Conservation (phyloP, 2,113 vertebrate genomes). For the Rhabdomys dilectus region DNA sequence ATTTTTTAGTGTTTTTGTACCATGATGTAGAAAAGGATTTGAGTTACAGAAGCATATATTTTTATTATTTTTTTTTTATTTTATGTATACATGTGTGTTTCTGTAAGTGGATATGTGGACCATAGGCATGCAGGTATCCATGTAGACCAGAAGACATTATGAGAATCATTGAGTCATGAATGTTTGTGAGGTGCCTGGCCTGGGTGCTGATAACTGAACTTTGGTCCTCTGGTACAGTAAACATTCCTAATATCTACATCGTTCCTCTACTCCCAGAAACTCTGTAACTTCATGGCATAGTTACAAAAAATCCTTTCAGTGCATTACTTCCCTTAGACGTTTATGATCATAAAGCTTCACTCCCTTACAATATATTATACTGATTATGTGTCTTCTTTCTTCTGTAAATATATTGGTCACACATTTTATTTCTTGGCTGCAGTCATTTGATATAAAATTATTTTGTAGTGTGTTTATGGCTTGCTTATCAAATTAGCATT, state of each 20-base stretch:
- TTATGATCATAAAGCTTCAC: slow-evolving; percentile 48
- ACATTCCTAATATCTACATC: too few relatives aligned
- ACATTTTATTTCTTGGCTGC: slow-evolving; percentile 64
- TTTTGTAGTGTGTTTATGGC: slow-evolving; percentile 63
- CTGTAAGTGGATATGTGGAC: neutral
- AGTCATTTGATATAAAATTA: slow-evolving; percentile 59
- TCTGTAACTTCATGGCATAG: neutral
- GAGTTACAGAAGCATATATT: slow-evolving; percentile 42
- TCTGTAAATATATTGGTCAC: slow-evolving; percentile 59
- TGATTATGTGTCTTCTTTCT: slow-evolving; percentile 62
- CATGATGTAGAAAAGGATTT: neutral
- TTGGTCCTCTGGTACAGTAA: neutral
- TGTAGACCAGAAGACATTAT: neutral
- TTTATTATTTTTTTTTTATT: neutral
- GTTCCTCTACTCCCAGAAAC: neutral
- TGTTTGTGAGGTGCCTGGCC: neutral
- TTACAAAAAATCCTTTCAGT: slow-evolving; percentile 10
- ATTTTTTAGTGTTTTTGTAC: slow-evolving; percentile 16
- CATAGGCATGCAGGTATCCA: neutral
- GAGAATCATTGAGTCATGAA: neutral
- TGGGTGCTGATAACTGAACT: neutral
- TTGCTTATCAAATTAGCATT: slow-evolving; percentile 71
- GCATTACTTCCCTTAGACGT: slow-evolving; percentile 38
- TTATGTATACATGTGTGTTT: neutral
- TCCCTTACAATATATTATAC: slow-evolving; percentile 50